Evolutionary conservation across 2,888 invertebrate species (phyloP), one percentile per base, ranked within the genome.

Genomic region (Drosophila histrio): DNA sequence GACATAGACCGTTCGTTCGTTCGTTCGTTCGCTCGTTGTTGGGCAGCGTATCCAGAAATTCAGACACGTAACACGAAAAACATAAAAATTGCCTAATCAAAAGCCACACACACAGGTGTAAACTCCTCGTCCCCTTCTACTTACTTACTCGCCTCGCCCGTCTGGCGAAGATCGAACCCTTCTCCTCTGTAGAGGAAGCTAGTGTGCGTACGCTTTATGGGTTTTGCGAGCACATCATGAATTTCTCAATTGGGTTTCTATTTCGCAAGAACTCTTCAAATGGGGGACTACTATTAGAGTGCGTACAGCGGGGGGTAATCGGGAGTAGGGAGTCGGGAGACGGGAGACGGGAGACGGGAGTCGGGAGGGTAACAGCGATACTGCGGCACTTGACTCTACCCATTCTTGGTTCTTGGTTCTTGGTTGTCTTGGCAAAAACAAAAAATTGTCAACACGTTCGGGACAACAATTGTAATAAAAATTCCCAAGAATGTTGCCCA

Each of bases 1-100:
- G 47, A 21, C n/a, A 39, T 54, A 21, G 52, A 53, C 7, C 24
- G n/a, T n/a, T n/a, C n/a, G n/a, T n/a, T n/a, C n/a, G n/a, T n/a
- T n/a, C n/a, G n/a, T n/a, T n/a, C n/a, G n/a, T n/a, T n/a, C n/a
- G n/a, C n/a, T n/a, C n/a, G n/a, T n/a, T 54, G 24, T 13, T 22
- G 26, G 32, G 17, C 17, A 21, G 8, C 21, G 38, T 22, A 46
- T 77, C 64, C 66, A 34, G 43, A 66, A 83, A 62, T 82, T 83
- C 62, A 77, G 56, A 77, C 90, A 89, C 89, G 89, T 89, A 89
- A 79, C 61, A 36, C 36, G 79, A 59, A 62, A 74, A 82, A 85
- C 88, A 89, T 89, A 88, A 88, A 89, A 88, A 64, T 87, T 83
- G 73, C 80, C 85, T 76, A 87, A 81, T 74, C 72, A 61, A 80